A percentile compares a stretch with the other conserved stretches of the same genome.
These are phyloP conservation scores for Muscina levida DNA, from an alignment of 2,888 invertebrate genomes.

Conservation along the genomic window DNA sequence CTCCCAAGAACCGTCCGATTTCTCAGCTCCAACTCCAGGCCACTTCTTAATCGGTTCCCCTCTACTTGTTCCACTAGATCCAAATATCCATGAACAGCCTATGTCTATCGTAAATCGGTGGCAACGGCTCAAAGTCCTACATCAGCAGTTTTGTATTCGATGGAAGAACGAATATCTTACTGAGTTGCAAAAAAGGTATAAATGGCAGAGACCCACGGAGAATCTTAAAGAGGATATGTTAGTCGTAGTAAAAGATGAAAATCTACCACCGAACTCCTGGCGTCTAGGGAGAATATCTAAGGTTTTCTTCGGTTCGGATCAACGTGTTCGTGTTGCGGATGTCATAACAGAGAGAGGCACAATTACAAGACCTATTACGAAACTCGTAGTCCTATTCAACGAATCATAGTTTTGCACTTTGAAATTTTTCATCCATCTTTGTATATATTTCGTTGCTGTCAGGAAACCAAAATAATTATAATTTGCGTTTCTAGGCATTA, in stretches of 20 bases:
- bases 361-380: slow-evolving; percentile 10
- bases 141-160: slow-evolving; percentile 17
- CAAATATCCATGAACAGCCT: neutral
- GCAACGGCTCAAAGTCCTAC: neutral
- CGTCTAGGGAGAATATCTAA: slow-evolving; percentile 12
- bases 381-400: slow-evolving; percentile 6
- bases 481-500: neutral
- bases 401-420: neutral
- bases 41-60: slow-evolving; percentile 43
- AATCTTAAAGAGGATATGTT: slow-evolving; percentile 2
- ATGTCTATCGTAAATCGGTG: neutral
- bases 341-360: neutral
- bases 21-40: too few species aligned
- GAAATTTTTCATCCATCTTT: neutral
- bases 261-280: slow-evolving; percentile 5
- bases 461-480: neutral
- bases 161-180: slow-evolving; percentile 11
- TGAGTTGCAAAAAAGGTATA: slow-evolving; percentile 23
- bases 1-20: slow-evolving; percentile 22
- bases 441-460: too few species aligned
- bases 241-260: too few species aligned
- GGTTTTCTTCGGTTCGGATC: neutral
- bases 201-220: slow-evolving; percentile 24
- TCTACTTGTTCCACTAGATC: slow-evolving; percentile 3
- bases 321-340: neutral